These are phyloP conservation scores for Rhyacophila evoluta DNA, from an alignment of 2,888 invertebrate species.

Conservation along the genomic window DNA sequence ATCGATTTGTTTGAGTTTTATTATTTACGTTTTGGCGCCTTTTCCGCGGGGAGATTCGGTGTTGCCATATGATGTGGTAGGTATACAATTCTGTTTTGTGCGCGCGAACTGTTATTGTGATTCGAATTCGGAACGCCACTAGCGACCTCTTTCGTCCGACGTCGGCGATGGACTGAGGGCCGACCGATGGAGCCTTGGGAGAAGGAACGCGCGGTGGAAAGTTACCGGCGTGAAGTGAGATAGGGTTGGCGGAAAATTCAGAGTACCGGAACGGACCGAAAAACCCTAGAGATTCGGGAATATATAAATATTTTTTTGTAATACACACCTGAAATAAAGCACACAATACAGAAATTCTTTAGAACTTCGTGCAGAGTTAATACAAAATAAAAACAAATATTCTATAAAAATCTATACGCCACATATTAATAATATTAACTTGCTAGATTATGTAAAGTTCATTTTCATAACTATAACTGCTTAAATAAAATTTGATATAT, in stretches of 20 bases:
- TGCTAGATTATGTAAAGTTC: too few species aligned
- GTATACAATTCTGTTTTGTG: background rate
- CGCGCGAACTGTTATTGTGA: constrained; percentile 11
- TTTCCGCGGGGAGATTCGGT: constrained; percentile 10
- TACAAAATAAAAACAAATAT: too few species aligned
- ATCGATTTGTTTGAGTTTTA: constrained; percentile 6
- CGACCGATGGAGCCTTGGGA: constrained; percentile 25
- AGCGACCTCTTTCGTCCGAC: constrained; percentile 27
- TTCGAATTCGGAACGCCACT: constrained; percentile 1
- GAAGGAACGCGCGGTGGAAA: constrained; percentile 23
- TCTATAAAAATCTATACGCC: too few species aligned
- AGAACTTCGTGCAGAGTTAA: too few species aligned
- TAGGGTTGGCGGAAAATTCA: background rate
- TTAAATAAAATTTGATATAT: too few species aligned
- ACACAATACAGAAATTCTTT: too few species aligned
- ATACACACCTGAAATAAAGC: too few species aligned
- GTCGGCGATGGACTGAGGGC: constrained; percentile 29
- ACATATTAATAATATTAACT: too few species aligned
- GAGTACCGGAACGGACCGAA: background rate
- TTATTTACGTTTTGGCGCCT: constrained; percentile 24
- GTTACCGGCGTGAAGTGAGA: constrained; percentile 2
- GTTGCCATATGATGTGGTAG: constrained; percentile 17
- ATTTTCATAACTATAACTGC: too few species aligned
- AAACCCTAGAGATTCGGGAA: background rate
- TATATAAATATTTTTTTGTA: too few species aligned